Base-by-base conservation (phyloP, 2,888 invertebrate species). In the Campopleginae sp. region DNA sequence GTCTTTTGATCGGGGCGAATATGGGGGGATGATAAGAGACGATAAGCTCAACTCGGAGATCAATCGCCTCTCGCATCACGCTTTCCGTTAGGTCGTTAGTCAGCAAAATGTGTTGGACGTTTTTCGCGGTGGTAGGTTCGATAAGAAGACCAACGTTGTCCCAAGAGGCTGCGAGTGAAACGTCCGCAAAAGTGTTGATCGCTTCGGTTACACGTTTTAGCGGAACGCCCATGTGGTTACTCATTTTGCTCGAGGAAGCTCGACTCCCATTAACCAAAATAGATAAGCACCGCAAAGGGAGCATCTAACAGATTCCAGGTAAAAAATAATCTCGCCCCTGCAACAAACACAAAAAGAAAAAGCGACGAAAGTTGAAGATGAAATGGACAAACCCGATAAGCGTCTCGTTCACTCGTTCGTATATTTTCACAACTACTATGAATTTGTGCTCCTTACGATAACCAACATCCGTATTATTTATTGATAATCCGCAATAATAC, bases 1-100 rank as follows among this genome's bases (percentile, higher is more conserved):
- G 94, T 51, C 96, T 95, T 92, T 98, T 98, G 77, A 99, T 89
- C 7, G 98, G 96, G 17, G 95, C 94, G 94, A 99, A 99, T 92
- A 99, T 97, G 23, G 98, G 98, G n/a, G 99, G 99, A 94, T 99
- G 99, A 93, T 99, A 99, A 0, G 98, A 97, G 80, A 99, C 95
- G 80, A 99, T 98, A 94, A 99, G 94, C 92, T 98, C 96, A 75
- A 95, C 95, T 19, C 95, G 95, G 75, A 95, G 93, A 1, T 94
- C 93, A 4, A 97, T 91, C 0, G 98, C 98, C 94, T 98, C 99
- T 31, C 96, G 93, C 90, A 98, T 95, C 0, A 99, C 98, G 86
- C 96, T 96, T 93, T 98, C 97, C 0, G 98, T 99, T 51, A 99
- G 94, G 93, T 99, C 99, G 94, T 98, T 99, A 2, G 99, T 99